A percentile compares a stretch with the other conserved stretches of the same genome.
Evolutionary conservation across 2,888 invertebrate species (phyloP).

Genomic region (Leucophenga montana): DNA sequence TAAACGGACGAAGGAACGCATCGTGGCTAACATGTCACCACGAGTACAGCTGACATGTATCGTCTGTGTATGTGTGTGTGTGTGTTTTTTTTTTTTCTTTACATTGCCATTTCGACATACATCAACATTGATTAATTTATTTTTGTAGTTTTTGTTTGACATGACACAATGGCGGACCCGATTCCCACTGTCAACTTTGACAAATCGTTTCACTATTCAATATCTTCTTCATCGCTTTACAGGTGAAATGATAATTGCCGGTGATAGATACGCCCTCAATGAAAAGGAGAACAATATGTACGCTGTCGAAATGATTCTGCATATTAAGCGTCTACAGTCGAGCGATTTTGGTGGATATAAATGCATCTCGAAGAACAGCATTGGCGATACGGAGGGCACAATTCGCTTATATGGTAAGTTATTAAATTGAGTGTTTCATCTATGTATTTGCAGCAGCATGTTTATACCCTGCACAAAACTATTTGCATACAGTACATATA

Average conservation of each 20-base stretch:
- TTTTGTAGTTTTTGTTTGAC: constrained; percentile 7
- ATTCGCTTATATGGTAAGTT: constrained; percentile 89
- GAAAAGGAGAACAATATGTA: constrained; percentile 87
- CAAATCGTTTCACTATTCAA: constrained; percentile 21
- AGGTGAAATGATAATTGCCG: constrained; percentile 94
- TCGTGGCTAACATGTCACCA: constrained; percentile 42
- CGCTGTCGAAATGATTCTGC: constrained; percentile 87
- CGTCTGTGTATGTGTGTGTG: no score
- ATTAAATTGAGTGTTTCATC: not conserved
- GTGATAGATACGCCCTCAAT: constrained; percentile 87
- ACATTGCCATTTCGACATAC: not conserved
- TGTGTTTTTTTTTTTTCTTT: not conserved
- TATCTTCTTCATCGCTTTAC: constrained; percentile 57
- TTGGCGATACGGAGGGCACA: constrained; percentile 91
- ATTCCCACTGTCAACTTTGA: no score
- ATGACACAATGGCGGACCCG: not conserved
- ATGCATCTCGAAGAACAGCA: constrained; percentile 93
- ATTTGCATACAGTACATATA: no score
- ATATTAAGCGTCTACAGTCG: constrained; percentile 83
- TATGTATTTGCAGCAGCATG: not conserved
- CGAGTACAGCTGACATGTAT: constrained; percentile 29
- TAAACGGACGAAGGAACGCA: constrained; percentile 30
- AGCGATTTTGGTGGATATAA: constrained; percentile 90
- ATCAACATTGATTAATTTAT: constrained; percentile 27
- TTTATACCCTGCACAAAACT: not conserved